Base-by-base conservation (phyloP, 2,888 invertebrate genomes). In the Corythucha ciliata region DNA sequence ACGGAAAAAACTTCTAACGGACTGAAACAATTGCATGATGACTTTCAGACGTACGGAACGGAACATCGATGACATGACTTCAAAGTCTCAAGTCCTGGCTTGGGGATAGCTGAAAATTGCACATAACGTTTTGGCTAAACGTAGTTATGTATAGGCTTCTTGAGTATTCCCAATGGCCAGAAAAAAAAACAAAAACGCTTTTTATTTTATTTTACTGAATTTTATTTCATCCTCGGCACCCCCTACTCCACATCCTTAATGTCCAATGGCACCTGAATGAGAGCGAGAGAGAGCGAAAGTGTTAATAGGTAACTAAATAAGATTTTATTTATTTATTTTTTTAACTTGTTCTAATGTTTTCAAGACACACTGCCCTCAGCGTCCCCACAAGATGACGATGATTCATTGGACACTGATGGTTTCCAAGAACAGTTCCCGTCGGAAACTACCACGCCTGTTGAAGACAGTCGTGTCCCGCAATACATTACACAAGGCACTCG, bases 351-450 rank as follows among this genome's bases (percentile, higher is more conserved):
- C 34, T 57, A 52, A 33, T 56, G 55, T 61, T 60, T 52, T 59
- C 61, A 63, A 58, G 55, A 54, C 55, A 48, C 61, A 62, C 66
- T 66, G 66, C 64, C 67, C 59, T 69, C 69, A 61, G 71, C 70
- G 59, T 72, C 73, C 56, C 72, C 73, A 52, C 72, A 72, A 64
- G 73, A 73, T 62, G 73, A 73, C 66, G 74, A 73, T 63, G 74
- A 74, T 61, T 73, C 72, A 44, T 66, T 73, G 68, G 73, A 73
- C 62, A 72, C 72, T 41, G 73, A 74, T 63, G 73, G 72, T 61
- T 74, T 57, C 53, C 52, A 52, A 54, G 72, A 72, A 59, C 69
- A 70, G 58, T 70, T 67, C 61, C 66, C 71, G 42, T 62, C 71
- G 62, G 72, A 72, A 63, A 72, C 72, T 25, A 71, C 72, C 8